Conservation (phyloP, 2,797 vertebrate genomes). For the Tragelaphus eurycerus region DNA sequence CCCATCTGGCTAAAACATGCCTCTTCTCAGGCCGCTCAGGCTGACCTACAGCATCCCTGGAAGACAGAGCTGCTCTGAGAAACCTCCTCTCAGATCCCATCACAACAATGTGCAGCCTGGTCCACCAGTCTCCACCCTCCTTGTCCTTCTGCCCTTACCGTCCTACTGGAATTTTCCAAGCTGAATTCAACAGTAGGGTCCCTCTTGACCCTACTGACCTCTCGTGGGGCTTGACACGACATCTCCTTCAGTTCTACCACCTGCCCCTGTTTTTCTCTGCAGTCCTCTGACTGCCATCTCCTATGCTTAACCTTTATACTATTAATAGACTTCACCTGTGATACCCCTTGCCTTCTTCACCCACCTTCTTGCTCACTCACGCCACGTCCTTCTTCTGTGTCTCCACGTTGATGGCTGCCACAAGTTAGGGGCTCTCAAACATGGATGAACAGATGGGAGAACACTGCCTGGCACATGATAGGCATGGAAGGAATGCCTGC, state of each 20-base stretch:
- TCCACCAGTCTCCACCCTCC: background rate
- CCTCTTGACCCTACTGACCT: background rate
- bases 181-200: background rate
- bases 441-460: background rate
- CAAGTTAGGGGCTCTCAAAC: background rate
- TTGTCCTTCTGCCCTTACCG: background rate
- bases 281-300: background rate
- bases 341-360: background rate
- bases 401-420: background rate
- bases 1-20: background rate
- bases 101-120: background rate
- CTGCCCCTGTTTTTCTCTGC: background rate
- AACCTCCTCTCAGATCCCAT: background rate
- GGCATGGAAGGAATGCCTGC: background rate
- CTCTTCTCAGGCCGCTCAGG: background rate
- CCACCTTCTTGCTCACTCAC: background rate
- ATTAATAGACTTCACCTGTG: background rate
- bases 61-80: background rate
- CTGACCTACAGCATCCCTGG: background rate
- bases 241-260: background rate
- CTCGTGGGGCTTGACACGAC: background rate
- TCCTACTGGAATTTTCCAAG: background rate
- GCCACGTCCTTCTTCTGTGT: background rate
- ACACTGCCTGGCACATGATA: accelerated
- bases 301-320: background rate